Percentiles rank a stretch among this genome's conserved stretches.
phyloP scores from a whole-genome alignment of 2,888 invertebrate genomes.

The Drosophila bunnanda region DNA sequence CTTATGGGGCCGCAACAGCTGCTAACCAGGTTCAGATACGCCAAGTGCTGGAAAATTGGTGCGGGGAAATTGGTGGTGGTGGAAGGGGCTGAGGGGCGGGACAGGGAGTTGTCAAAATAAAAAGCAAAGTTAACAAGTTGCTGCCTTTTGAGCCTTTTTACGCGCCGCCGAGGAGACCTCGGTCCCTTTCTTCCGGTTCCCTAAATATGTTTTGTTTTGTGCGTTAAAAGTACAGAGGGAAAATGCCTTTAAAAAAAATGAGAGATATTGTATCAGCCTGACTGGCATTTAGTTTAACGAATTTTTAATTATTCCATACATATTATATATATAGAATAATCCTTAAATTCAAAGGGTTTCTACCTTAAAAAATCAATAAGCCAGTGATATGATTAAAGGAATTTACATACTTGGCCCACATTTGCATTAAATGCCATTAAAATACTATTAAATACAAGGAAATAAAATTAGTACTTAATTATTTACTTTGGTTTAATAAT shows the following conservation, averaged over 20 bases:
- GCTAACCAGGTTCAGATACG: constrained; percentile 47
- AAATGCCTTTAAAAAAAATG: neutral
- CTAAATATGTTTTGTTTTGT: neutral
- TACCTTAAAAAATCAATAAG: neutral
- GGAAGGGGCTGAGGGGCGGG: too few species aligned
- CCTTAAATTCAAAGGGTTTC: neutral
- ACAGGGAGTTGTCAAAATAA: constrained; percentile 57
- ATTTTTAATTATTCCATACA: neutral
- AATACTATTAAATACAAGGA: neutral
- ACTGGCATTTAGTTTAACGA: neutral
- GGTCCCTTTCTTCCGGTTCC: constrained; percentile 1
- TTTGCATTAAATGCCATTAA: constrained; percentile 4
- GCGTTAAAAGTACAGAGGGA: constrained; percentile 1
- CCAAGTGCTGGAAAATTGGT: constrained; percentile 1
- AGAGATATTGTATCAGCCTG: neutral
- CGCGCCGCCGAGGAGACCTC: too few species aligned
- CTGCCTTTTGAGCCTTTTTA: constrained; percentile 56
- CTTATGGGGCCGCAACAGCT: constrained; percentile 65
- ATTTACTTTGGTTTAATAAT: neutral
- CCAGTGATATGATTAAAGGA: neutral
- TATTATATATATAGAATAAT: neutral
- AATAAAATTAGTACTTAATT: neutral
- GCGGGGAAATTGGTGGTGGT: too few species aligned
- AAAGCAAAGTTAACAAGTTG: constrained; percentile 78
- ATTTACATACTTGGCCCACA: neutral